Evolutionary conservation across 2,113 vertebrate genomes (phyloP).

Genomic region (Hylia prasina): DNA sequence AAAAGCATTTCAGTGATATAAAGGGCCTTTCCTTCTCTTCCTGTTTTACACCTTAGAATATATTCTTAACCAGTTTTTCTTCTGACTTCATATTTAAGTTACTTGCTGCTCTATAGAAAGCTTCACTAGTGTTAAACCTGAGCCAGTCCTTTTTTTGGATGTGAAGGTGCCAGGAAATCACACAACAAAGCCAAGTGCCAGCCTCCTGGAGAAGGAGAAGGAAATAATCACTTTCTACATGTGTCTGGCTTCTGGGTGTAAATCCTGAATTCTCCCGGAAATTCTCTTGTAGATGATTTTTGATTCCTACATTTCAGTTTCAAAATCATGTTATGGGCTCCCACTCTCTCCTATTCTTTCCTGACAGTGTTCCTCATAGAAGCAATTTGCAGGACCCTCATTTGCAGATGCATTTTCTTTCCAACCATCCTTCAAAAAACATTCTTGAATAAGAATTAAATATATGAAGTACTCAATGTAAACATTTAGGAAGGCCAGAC

Average conservation of each 20-base stretch:
- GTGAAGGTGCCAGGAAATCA: neutral
- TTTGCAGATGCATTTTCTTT: neutral
- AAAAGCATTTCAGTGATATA: neutral
- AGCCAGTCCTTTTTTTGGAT: neutral
- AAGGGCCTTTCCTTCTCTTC: neutral
- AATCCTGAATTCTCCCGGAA: neutral
- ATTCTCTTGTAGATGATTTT: neutral
- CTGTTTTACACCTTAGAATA: neutral
- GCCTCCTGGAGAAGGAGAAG: neutral
- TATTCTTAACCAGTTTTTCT: neutral
- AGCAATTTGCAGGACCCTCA: neutral
- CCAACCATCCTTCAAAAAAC: neutral
- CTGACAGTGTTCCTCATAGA: accelerated
- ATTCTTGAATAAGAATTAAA: neutral
- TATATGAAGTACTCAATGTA: neutral
- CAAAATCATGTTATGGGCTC: accelerated
- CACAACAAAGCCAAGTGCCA: neutral
- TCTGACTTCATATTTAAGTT: neutral
- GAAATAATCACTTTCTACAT: neutral
- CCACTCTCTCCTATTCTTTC: neutral
- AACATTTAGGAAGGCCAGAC: neutral
- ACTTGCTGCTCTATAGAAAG: neutral
- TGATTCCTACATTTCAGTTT: neutral
- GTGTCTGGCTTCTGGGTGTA: neutral
- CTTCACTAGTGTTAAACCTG: neutral